These are phyloP conservation scores for Rhynchonema sp. DNA, from an alignment of 2,888 invertebrate species.

Conservation along the genomic window DNA sequence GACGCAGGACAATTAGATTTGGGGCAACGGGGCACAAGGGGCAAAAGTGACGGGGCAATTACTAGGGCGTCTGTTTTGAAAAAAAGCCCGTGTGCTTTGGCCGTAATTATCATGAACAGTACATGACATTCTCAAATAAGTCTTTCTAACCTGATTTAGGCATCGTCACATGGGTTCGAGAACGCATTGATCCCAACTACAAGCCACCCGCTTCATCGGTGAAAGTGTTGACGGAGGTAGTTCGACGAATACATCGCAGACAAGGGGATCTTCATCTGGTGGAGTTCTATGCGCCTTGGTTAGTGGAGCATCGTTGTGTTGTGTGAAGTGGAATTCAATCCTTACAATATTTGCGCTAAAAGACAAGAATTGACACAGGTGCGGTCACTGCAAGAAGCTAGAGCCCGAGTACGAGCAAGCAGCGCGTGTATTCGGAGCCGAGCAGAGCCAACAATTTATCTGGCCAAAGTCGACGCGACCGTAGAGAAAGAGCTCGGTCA, in stretches of 20 bases:
- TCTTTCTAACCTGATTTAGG: conserved; percentile 29
- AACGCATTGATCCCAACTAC: conserved; percentile 36
- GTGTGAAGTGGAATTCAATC: neutral
- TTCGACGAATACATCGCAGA: conserved; percentile 34
- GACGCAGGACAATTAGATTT: too few relatives aligned
- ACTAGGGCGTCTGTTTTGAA: too few relatives aligned
- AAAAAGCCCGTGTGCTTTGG: too few relatives aligned
- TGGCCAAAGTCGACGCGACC: conserved; percentile 40
- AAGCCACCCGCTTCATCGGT: conserved; percentile 37
- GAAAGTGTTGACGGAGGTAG: conserved; percentile 33
- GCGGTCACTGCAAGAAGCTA: conserved; percentile 35
- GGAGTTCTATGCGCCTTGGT: conserved; percentile 43
- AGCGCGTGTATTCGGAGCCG: conserved; percentile 26
- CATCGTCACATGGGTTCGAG: conserved; percentile 37
- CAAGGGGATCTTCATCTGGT: conserved; percentile 34
- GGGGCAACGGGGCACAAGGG: too few relatives aligned
- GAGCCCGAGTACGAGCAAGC: conserved; percentile 38
- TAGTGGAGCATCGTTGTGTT: conserved; percentile 7
- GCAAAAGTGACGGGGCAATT: too few relatives aligned
- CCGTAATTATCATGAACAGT: too few relatives aligned
- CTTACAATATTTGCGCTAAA: neutral
- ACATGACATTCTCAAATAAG: neutral
- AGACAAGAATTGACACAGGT: conserved; percentile 19
- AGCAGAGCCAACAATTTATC: conserved; percentile 23
- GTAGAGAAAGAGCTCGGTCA: conserved; percentile 34